A percentile compares a stretch with the other conserved stretches of the same genome.
These are phyloP conservation scores for Alca torda DNA, from an alignment of 2,797 vertebrate genomes.

Conservation along the genomic window DNA sequence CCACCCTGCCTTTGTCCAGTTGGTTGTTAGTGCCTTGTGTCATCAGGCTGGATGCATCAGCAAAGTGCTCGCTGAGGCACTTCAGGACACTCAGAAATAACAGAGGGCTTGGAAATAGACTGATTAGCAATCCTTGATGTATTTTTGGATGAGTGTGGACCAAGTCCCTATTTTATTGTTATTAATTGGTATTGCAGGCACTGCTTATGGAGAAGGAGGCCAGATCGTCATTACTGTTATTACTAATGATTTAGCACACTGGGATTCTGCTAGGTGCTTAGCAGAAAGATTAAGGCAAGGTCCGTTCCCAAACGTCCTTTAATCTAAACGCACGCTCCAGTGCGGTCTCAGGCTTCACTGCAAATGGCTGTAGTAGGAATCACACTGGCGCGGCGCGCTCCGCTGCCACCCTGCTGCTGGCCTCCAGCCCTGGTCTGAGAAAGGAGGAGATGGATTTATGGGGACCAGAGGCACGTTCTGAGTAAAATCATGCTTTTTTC, in stretches of 20 bases:
- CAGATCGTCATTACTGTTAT: background rate
- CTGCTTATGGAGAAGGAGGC: background rate
- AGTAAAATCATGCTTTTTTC: background rate
- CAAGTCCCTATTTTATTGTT: background rate
- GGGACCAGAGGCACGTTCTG: slow-evolving; percentile 3
- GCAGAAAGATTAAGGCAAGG: slow-evolving; percentile 17
- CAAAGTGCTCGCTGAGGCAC: background rate
- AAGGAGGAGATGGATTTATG: slow-evolving; percentile 27
- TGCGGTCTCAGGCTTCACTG: background rate
- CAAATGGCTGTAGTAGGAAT: background rate
- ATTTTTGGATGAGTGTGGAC: background rate
- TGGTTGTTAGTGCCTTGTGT: background rate
- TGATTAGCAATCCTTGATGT: background rate
- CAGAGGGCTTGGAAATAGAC: background rate
- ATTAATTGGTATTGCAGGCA: background rate
- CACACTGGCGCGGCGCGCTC: background rate
- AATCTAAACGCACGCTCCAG: background rate
- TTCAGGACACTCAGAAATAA: background rate
- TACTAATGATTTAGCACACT: background rate
- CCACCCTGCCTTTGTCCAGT: background rate
- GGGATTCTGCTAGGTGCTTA: slow-evolving; percentile 3
- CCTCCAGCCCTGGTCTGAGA: background rate
- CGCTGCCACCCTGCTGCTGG: background rate
- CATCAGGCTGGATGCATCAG: background rate
- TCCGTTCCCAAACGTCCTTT: background rate